Conservation (phyloP, 2,888 invertebrate species). For the Ochropacha duplaris region DNA sequence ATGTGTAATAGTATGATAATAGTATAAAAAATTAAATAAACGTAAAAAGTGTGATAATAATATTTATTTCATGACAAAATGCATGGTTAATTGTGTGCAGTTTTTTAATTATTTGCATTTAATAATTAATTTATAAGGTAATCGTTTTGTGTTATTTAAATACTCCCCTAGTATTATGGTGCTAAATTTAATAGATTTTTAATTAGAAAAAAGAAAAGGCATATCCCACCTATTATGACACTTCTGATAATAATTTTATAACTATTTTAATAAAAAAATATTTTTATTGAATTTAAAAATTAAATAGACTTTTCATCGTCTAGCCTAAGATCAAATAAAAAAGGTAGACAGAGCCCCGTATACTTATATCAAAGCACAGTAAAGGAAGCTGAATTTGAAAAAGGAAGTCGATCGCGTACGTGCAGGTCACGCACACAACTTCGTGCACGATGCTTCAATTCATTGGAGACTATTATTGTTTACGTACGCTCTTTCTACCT, state of each 20-base stretch:
- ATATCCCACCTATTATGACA: constrained; percentile 1
- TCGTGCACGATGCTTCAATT: too few relatives aligned
- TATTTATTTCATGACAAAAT: constrained; percentile 32
- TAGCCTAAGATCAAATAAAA: too few relatives aligned
- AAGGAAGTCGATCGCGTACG: too few relatives aligned
- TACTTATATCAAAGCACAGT: too few relatives aligned
- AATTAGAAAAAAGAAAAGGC: background rate
- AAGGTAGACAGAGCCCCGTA: too few relatives aligned
- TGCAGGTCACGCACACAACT: too few relatives aligned
- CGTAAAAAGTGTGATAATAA: constrained; percentile 5
- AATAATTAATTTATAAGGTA: constrained; percentile 19
- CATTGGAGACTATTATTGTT: too few relatives aligned
- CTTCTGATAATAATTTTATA: too few relatives aligned
- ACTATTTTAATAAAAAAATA: background rate
- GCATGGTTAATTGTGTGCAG: background rate
- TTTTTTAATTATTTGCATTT: constrained; percentile 36
- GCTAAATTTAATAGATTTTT: constrained; percentile 27
- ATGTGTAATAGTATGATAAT: background rate
- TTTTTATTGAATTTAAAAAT: too few relatives aligned
- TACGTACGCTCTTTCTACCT: too few relatives aligned
- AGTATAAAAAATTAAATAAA: background rate
- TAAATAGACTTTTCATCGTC: background rate
- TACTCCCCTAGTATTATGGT: constrained; percentile 40
- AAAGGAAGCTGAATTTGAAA: too few relatives aligned
- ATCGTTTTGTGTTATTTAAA: constrained; percentile 22